phyloP scores from a whole-genome alignment of 2,113 vertebrate genomes.

The Syngnathus scovelli region DNA sequence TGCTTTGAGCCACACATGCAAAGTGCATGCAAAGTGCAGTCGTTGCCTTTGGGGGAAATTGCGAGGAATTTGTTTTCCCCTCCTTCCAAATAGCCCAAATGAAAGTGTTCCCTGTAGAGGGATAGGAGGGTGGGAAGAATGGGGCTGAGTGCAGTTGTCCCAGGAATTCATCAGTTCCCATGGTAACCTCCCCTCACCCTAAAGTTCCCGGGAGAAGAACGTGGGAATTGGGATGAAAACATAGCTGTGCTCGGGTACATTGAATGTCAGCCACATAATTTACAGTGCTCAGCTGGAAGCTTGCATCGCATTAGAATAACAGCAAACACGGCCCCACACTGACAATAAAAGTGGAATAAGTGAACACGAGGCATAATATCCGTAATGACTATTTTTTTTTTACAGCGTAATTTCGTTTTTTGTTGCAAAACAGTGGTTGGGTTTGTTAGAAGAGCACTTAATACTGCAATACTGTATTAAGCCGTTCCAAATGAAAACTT shows the following conservation, averaged over 20 bases:
- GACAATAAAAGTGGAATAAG: background rate
- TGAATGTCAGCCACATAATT: slow-evolving; percentile 11
- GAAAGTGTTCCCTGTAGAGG: slow-evolving; percentile 44
- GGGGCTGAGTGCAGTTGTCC: slow-evolving; percentile 40
- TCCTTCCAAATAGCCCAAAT: background rate
- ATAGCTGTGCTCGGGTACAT: slow-evolving; percentile 18
- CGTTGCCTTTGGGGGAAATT: background rate
- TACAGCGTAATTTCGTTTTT: background rate
- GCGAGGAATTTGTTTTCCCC: background rate
- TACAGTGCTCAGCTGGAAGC: background rate
- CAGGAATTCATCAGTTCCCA: slow-evolving; percentile 68
- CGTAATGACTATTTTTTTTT: background rate
- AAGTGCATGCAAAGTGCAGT: background rate
- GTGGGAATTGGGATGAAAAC: slow-evolving; percentile 61
- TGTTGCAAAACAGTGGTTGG: background rate
- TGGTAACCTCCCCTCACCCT: slow-evolving; percentile 44
- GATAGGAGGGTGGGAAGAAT: background rate
- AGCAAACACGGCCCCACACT: background rate
- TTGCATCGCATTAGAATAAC: no score
- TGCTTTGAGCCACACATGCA: background rate
- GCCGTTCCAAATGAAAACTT: no score
- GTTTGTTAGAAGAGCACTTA: background rate
- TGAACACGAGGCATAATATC: background rate
- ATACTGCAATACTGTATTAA: background rate
- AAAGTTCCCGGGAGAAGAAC: slow-evolving; percentile 60